Conservation (phyloP, 2,797 vertebrate genomes). For the Squalus acanthias region DNA sequence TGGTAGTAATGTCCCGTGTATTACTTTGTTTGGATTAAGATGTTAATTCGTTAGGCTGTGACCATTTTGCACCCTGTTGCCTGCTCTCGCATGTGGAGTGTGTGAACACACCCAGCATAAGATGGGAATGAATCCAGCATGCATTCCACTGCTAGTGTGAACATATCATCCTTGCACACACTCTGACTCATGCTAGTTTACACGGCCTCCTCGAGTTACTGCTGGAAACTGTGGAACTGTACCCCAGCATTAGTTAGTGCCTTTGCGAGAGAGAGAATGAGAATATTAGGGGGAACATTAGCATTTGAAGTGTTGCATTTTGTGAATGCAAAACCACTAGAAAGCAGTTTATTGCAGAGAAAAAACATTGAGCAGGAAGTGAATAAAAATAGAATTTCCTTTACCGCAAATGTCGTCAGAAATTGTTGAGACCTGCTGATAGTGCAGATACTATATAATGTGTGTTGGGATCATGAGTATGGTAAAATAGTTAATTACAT, state of each 20-base stretch:
- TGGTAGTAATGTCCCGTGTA: background rate
- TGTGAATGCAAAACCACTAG: background rate
- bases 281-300: background rate
- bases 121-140: background rate
- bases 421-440: background rate
- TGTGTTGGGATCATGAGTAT: background rate
- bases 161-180: background rate
- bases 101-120: background rate
- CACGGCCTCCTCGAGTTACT: background rate
- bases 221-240: too few species aligned
- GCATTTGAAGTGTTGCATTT: background rate
- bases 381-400: slow-evolving; percentile 12
- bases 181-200: background rate
- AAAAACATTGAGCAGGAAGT: background rate
- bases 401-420: background rate
- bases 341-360: background rate
- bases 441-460: background rate
- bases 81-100: background rate
- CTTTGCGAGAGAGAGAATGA: background rate
- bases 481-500: background rate
- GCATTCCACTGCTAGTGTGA: background rate
- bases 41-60: too few species aligned
- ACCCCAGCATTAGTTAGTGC: background rate
- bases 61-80: background rate
- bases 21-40: background rate